Base-by-base conservation (phyloP, 2,888 invertebrate genomes). In the Ormyrus pomaceus region DNA sequence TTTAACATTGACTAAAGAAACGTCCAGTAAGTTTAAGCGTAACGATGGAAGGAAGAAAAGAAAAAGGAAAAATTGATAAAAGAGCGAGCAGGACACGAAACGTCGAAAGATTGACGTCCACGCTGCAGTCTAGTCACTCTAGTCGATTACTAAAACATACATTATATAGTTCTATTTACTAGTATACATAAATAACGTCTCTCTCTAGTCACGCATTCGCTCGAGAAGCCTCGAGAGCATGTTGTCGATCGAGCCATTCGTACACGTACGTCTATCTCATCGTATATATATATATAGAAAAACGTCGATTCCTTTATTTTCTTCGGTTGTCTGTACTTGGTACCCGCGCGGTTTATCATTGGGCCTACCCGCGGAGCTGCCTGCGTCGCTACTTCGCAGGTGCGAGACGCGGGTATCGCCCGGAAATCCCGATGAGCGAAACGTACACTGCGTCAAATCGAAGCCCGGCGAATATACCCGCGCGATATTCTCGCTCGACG, bases 21-120 rank as follows among this genome's bases (percentile, higher is more conserved):
- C 90, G 90, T 90, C 90, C 90, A 90, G 87, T 90, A 90, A 90
- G 86, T 87, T 89, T 90, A 90, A 90, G 89, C 86, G 85, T 83
- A 85, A 50, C 48, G 81, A 83, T 82, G 83, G 78, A 59, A 62
- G 45, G 48, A 61, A 55, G 5, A 45, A 77, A 59, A 66, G 66
- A 72, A 79, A 75, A 19, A 19, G 2, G 19, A 19, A 19, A 50
- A 77, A 75, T 58, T 72, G 64, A 77, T 74, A 84, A 82, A 82
- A 62, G 45, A 48, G 34, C 9, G 65, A 65, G 48, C n/a, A n/a
- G 59, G 51, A 53, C 13, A 34, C 48, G 70, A 68, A 53, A 77
- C 19, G 75, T 72, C 50, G 53, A 65, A 64, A 34, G 45, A 77
- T 84, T 88, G 88, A 87, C 88, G 89, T 89, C 88, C 88, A 88